Base-by-base conservation (phyloP, 35 echinoderm and acorn worm species). In the Ophioderma brevispina region DNA sequence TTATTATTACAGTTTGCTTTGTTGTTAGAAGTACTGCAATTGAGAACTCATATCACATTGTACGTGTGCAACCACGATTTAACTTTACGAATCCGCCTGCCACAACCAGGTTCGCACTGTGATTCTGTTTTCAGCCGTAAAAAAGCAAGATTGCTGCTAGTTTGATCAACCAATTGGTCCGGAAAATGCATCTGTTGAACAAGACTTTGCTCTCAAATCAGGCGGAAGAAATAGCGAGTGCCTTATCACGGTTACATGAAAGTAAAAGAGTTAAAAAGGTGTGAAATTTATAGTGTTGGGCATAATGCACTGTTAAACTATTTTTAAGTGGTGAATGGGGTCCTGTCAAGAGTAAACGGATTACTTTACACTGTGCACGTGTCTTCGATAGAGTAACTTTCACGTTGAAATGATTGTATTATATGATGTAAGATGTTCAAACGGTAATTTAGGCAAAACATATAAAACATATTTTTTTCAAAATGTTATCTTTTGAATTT, bases 101-200 rank as follows among this genome's bases (percentile, higher is more conserved):
- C 6, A 25, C 23, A 70, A 70, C 10, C 59, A 13, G 28, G n/a
- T 70, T 30, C 59, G 59, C 23, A 13, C 15, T 25, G 23, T 70
- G 59, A 70, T 25, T 70, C 59, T 70, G 5, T 30, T 70, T 25
- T 70, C 17, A 70, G 59, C 59, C 59, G 59, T 70, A 30, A 70
- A 25, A 70, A 70, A 70, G 5, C 59, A 70, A 70, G 59, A 70
- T 25, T 8, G 23, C 28, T 25, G n/a, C 59, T 70, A 70, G 59
- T 70, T 70, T 70, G 59, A 70, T 70, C 28, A 15, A 70, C 10
- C 6, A 70, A 70, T 30, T 70, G 59, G 59, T 30, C 59, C 59
- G 59, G 59, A 70, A 70, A 70, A 70, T 70, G 59, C 59, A 70
- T 70, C 59, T 70, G 59, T 70, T 70, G 59, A 70, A 70, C 59